phyloP scores from a whole-genome alignment of 2,797 vertebrate genomes.

The Hapalemur alaotrensis region DNA sequence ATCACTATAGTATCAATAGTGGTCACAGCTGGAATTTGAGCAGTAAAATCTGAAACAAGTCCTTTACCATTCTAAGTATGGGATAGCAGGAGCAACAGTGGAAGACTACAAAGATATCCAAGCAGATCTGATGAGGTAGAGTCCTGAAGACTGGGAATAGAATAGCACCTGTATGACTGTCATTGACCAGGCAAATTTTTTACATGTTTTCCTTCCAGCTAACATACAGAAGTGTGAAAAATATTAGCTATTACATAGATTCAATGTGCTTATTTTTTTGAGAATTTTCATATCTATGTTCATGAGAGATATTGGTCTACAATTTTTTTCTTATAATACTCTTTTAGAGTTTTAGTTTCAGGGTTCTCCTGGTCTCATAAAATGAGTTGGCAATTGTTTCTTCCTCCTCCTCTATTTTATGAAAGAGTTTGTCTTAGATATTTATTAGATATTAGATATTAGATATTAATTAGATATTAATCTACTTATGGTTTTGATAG shows the following conservation, averaged over 20 bases:
- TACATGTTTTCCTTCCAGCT: slow-evolving; percentile 60
- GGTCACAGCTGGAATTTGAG: not conserved
- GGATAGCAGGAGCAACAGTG: not conserved
- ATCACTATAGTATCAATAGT: not conserved
- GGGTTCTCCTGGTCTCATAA: not conserved
- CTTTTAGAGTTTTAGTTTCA: slow-evolving; percentile 9
- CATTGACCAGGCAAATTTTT: not conserved
- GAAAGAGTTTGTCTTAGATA: not conserved
- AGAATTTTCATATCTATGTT: slow-evolving; percentile 10
- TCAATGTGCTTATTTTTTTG: not conserved
- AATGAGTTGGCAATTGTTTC: not conserved
- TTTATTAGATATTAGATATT: too few relatives aligned
- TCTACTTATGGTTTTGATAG: not conserved
- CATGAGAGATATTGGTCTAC: not conserved
- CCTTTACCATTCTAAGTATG: not conserved
- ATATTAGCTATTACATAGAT: slow-evolving; percentile 72
- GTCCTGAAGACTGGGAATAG: not conserved
- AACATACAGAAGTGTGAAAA: slow-evolving; percentile 41
- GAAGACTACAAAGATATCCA: not conserved
- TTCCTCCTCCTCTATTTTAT: not conserved
- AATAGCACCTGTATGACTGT: not conserved
- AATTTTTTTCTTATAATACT: not conserved
- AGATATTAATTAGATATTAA: not conserved
- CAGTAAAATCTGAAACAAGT: not conserved
- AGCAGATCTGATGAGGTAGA: not conserved